Evolutionary conservation across 2,797 vertebrate species (phyloP).

Genomic region (Gadopsis marmoratus): DNA sequence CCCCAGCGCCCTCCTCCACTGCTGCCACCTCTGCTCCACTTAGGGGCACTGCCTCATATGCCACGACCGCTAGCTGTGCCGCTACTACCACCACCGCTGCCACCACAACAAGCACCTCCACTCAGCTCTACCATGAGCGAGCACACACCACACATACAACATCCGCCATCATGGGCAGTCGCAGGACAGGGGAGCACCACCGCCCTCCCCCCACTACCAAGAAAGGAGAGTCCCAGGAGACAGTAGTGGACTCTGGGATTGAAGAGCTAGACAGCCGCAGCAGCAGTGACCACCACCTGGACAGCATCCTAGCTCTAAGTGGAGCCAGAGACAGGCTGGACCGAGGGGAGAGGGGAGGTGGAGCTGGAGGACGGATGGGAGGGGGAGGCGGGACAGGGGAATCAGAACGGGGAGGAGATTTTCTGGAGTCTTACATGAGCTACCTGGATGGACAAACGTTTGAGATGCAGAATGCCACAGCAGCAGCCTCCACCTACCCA

Average conservation of each 20-base stretch:
- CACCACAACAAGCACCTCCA: constrained; percentile 79
- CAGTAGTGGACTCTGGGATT: constrained; percentile 92
- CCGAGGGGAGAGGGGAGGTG: constrained; percentile 66
- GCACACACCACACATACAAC: constrained; percentile 70
- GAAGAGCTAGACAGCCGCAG: constrained; percentile 95
- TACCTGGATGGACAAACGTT: constrained; percentile 94
- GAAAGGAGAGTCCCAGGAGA: constrained; percentile 90
- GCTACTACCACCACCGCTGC: constrained; percentile 75
- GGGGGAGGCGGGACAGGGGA: constrained; percentile 78
- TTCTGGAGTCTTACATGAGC: constrained; percentile 94
- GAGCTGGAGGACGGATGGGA: constrained; percentile 73
- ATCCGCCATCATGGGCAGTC: constrained; percentile 65
- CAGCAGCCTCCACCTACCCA: constrained; percentile 83
- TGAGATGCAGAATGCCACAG: constrained; percentile 88
- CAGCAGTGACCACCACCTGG: constrained; percentile 94
- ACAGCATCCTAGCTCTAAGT: constrained; percentile 91
- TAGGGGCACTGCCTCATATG: constrained; percentile 68
- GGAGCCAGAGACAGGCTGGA: constrained; percentile 80
- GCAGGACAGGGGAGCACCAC: constrained; percentile 85
- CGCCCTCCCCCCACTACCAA: constrained; percentile 83
- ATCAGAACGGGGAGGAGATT: constrained; percentile 84
- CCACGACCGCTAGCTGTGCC: constrained; percentile 76
- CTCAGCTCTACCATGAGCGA: constrained; percentile 77
- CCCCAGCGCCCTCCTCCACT: constrained; percentile 51
- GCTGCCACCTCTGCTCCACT: constrained; percentile 60